Conservation (phyloP, 2,797 vertebrate species). For the Chanos chanos region DNA sequence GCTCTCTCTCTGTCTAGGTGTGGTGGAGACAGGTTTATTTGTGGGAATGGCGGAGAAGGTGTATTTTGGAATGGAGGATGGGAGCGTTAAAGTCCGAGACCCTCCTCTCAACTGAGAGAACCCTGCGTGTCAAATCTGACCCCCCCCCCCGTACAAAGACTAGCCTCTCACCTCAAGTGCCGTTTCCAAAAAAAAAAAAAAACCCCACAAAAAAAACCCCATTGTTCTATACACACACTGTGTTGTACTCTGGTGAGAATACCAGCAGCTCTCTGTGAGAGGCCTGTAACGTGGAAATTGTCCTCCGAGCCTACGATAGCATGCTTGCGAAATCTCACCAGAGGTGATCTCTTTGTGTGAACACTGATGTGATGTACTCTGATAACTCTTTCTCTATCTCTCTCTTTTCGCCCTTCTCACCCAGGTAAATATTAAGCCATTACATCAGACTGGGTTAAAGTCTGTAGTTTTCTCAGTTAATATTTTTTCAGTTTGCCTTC, state of each 20-base stretch:
- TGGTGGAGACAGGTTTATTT: slow-evolving; percentile 96
- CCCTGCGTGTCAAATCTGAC: not conserved
- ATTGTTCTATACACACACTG: too few species aligned
- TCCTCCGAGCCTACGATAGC: not conserved
- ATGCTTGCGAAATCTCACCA: not conserved
- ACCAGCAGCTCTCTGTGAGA: not conserved
- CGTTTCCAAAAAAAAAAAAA: too few species aligned
- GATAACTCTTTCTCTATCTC: not conserved
- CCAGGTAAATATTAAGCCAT: not conserved
- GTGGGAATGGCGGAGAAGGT: slow-evolving; percentile 90
- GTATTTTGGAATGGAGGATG: slow-evolving; percentile 96
- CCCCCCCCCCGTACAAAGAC: slow-evolving; percentile 6
- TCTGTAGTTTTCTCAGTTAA: not conserved
- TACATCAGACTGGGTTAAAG: not conserved
- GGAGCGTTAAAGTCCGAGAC: slow-evolving; percentile 79
- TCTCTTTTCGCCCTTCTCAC: not conserved
- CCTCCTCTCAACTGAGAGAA: slow-evolving; percentile 66
- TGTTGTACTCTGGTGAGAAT: not conserved
- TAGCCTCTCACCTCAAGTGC: slow-evolving; percentile 38
- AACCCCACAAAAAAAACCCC: too few species aligned
- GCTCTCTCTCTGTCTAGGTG: slow-evolving; percentile 67
- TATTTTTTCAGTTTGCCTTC: not conserved
- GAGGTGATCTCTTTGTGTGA: not conserved
- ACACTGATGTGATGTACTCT: too few species aligned
- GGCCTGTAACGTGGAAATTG: not conserved